A percentile compares a stretch with the other conserved stretches of the same genome.
Evolutionary conservation across 2,113 vertebrate genomes (phyloP).

Genomic region (Gadus chalcogrammus): DNA sequence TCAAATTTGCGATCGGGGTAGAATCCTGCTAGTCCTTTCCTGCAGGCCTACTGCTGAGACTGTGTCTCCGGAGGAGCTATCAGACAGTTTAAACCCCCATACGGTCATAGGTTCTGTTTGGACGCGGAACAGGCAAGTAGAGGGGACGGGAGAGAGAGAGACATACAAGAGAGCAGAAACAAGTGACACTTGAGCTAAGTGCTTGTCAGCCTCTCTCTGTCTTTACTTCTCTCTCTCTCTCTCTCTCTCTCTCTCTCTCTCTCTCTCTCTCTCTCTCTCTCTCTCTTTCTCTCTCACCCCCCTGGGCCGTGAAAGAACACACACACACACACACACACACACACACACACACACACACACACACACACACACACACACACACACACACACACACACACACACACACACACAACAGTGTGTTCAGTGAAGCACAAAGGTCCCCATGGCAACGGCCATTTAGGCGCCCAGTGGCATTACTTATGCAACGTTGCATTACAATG

Average conservation of each 20-base stretch:
- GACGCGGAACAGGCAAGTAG: conserved; percentile 26
- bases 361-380: conserved; percentile 59
- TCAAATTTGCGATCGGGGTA: conserved; percentile 9
- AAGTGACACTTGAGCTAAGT: conserved; percentile 67
- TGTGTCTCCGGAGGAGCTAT: conserved; percentile 15
- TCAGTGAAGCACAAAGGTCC: conserved; percentile 92
- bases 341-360: conserved; percentile 65
- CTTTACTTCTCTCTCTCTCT: conserved; percentile 17
- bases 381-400: conserved; percentile 49
- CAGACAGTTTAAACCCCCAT: conserved; percentile 31
- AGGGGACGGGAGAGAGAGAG: conserved; percentile 39
- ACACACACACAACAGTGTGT: conserved; percentile 67
- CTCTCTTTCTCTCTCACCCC: conserved; percentile 57
- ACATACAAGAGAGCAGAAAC: conserved; percentile 36
- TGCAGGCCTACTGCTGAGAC: conserved; percentile 26
- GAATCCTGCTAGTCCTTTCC: conserved; percentile 8
- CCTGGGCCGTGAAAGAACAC: conserved; percentile 61
- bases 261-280: no score
- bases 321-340: conserved; percentile 69
- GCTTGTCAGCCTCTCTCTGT: conserved; percentile 29
- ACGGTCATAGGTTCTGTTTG: conserved; percentile 46
- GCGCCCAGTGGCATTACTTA: conserved; percentile 85
- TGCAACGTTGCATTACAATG: conserved; percentile 89
- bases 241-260: no score
- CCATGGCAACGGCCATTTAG: conserved; percentile 89